Conservation (phyloP, 2,113 vertebrate genomes). For the Nothobranchius kuhntae region DNA sequence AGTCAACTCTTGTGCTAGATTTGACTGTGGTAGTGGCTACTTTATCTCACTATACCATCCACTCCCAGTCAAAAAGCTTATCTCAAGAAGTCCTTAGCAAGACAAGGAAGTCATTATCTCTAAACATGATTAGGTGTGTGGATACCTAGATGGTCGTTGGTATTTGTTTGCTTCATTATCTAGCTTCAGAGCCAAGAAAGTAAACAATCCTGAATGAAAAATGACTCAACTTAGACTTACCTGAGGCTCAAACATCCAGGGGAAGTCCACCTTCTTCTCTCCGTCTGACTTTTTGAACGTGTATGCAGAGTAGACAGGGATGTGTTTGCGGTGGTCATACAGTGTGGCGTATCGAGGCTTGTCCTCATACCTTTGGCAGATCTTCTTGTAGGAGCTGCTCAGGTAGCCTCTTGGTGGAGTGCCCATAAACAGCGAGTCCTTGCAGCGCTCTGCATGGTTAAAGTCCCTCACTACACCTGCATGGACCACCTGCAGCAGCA, state of each 20-base stretch:
- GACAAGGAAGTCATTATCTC: too few relatives aligned
- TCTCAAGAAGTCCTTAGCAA: slow-evolving; percentile 6
- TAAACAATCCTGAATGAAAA: background rate
- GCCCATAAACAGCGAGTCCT: slow-evolving; percentile 73
- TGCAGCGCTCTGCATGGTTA: slow-evolving; percentile 68
- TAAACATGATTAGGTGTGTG: background rate
- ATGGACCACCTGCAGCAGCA: slow-evolving; percentile 21
- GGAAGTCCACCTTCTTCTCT: slow-evolving; percentile 73
- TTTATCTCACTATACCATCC: background rate
- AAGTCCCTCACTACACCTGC: slow-evolving; percentile 71
- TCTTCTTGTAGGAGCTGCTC: slow-evolving; percentile 60
- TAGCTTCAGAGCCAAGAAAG: too few relatives aligned
- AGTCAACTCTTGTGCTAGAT: background rate
- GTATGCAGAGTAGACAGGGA: slow-evolving; percentile 76
- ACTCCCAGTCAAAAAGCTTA: slow-evolving; percentile 29
- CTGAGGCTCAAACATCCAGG: slow-evolving; percentile 81
- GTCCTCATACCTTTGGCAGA: slow-evolving; percentile 72
- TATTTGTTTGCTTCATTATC: background rate
- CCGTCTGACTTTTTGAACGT: slow-evolving; percentile 75
- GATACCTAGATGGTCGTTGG: too few relatives aligned
- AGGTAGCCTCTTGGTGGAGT: slow-evolving; percentile 74
- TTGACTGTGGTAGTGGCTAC: background rate
- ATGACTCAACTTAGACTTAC: slow-evolving; percentile 35
- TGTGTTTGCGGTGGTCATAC: slow-evolving; percentile 65
- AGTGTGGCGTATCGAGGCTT: slow-evolving; percentile 69